phyloP scores from a whole-genome alignment of 1,140 invertebrate genomes.

The Zaprionus vittiger region DNA sequence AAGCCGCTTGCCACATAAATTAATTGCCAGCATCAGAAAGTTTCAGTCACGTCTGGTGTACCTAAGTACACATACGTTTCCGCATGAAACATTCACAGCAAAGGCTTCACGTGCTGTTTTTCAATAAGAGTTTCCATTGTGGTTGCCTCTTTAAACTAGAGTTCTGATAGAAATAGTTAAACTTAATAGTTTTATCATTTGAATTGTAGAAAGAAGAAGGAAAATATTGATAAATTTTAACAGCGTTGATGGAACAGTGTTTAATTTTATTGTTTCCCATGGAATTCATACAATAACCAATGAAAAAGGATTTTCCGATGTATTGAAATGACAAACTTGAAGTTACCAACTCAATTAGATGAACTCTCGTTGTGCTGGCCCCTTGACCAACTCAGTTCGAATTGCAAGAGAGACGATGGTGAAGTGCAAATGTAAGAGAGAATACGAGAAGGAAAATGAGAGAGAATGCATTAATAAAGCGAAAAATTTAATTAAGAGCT shows the following conservation, averaged over 20 bases:
- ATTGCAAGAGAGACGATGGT: neutral
- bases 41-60: slow-evolving; percentile 59
- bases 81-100: neutral
- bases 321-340: slow-evolving; percentile 21
- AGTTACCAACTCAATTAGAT: neutral
- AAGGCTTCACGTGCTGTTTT: neutral
- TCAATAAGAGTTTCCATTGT: neutral
- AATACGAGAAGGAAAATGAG: neutral
- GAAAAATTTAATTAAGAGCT: slow-evolving; percentile 5
- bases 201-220: too few species aligned
- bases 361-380: slow-evolving; percentile 14
- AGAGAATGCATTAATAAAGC: neutral
- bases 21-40: slow-evolving; percentile 54
- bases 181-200: too few species aligned
- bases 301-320: too few species aligned
- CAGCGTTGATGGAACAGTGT: too few species aligned
- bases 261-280: too few species aligned
- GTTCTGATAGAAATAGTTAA: neutral
- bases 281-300: too few species aligned
- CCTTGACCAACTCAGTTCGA: slow-evolving; percentile 38
- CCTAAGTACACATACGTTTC: slow-evolving; percentile 3
- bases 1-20: slow-evolving; percentile 63
- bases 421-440: neutral
- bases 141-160: neutral
- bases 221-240: too few species aligned